phyloP scores from a whole-genome alignment of 1,140 invertebrate species.

The Pachyrhynchus sulphureomaculatus region DNA sequence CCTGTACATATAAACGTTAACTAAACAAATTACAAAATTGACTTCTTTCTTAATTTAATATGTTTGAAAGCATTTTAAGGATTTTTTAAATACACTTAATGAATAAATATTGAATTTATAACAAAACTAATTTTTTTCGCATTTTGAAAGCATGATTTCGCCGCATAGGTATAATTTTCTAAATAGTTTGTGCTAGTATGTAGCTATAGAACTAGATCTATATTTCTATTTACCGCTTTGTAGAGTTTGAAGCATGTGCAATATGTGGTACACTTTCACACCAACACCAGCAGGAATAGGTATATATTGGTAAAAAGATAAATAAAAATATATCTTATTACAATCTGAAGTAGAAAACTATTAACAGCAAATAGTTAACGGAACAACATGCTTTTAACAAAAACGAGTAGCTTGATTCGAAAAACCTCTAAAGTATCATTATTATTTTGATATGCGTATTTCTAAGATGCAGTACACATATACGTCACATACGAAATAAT shows the following conservation, averaged over 20 bases:
- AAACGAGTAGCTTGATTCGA: too few relatives aligned
- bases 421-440: too few relatives aligned
- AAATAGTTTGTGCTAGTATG: not conserved
- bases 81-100: too few relatives aligned
- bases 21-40: not conserved
- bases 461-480: too few relatives aligned
- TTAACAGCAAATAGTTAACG: not conserved
- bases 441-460: too few relatives aligned
- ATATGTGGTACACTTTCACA: constrained; percentile 31
- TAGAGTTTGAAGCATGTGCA: constrained; percentile 25
- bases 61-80: too few relatives aligned
- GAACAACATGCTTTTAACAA: too few relatives aligned
- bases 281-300: constrained; percentile 27
- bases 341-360: not conserved
- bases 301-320: constrained; percentile 15
- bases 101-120: too few relatives aligned
- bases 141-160: too few relatives aligned
- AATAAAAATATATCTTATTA: not conserved
- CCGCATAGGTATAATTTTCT: too few relatives aligned
- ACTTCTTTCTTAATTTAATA: not conserved
- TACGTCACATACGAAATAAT: too few relatives aligned
- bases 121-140: too few relatives aligned
- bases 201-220: not conserved
- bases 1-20: constrained; percentile 15
- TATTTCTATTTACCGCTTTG: not conserved